Percentiles rank a stretch among this genome's conserved stretches.
phyloP scores from a whole-genome alignment of 2,113 vertebrate genomes.

The Antigone vipio region DNA sequence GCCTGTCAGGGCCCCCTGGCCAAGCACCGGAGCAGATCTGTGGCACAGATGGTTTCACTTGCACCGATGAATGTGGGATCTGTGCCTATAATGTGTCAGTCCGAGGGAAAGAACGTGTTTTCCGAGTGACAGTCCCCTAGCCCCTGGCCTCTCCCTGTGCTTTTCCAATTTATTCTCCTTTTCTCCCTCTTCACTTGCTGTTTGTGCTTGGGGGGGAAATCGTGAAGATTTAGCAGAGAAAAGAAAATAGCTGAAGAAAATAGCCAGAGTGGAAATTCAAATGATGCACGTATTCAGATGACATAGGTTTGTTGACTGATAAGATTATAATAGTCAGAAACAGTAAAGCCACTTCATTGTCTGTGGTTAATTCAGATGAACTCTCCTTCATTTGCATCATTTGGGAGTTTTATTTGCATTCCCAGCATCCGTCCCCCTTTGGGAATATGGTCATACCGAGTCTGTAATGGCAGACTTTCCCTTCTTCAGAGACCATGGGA shows the following conservation, averaged over 20 bases:
- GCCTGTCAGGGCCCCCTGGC: neutral
- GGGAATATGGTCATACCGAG: neutral
- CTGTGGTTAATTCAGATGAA: neutral
- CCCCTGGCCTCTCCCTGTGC: neutral
- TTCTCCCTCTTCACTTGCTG: neutral
- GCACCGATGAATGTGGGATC: neutral
- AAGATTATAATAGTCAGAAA: neutral
- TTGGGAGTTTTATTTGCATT: neutral
- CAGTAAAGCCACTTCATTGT: neutral
- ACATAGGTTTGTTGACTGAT: constrained; percentile 12
- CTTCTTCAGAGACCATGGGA: neutral
- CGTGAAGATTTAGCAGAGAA: neutral
- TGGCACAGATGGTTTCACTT: constrained; percentile 50
- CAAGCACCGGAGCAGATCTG: neutral
- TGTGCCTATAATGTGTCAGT: neutral
- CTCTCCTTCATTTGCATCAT: neutral
- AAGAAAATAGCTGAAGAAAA: constrained; percentile 1
- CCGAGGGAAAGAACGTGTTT: neutral
- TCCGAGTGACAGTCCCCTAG: neutral
- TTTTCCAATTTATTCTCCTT: neutral
- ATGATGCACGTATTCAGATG: neutral
- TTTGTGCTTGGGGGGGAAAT: neutral
- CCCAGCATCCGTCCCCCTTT: neutral
- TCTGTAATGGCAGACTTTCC: neutral
- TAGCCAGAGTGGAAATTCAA: neutral